Base-by-base conservation (phyloP, 2,888 invertebrate species). In the Drosophila formosana region DNA sequence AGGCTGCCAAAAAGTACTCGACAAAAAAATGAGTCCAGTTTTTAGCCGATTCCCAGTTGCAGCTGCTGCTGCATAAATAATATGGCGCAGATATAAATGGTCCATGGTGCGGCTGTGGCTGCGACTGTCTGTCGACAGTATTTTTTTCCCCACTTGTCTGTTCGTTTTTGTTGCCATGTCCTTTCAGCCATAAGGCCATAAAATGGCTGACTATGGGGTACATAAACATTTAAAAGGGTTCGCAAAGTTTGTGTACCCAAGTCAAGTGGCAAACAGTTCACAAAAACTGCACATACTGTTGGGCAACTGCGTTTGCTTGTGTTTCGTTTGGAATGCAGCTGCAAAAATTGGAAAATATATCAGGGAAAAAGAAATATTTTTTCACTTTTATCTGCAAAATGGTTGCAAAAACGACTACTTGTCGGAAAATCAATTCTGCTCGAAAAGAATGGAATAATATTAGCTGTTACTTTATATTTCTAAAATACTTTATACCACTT, bases 31-130 rank as follows among this genome's bases (percentile, higher is more conserved):
- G 37, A 64, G 49, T 67, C 45, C 39, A 23, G 13, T 57, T 72
- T 76, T 73, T 61, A 45, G 57, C 30, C 45, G 53, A 8, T 67
- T 52, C 41, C 23, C 52, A 41, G 25, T 55, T 47, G 62, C 50
- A 66, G 83, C 68, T 30, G 61, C 64, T 81, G 76, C 66, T 82
- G 88, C 82, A 88, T 76, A 88, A 85, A 82, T 82, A 82, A 82
- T 78, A 67, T 55, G 70, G 41, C 63, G 70, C 74, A 81, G 56
- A 70, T 81, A 71, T 70, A 84, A 82, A 66, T 73, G 64, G 43
- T 51, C 58, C 53, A 60, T 18, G 18, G 43, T 77, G 62, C 55
- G 67, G 50, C 41, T 43, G 39, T 43, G 18, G 43, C 26, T 45
- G 62, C 46, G 55, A 52, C 61, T 72, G 51, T 51, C 60, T 75